Evolutionary conservation across 37 sponge, comb jelly and placozoan genomes (phyloP), one percentile per base, ranked within the genome.

Genomic region (Crambe crambe): DNA sequence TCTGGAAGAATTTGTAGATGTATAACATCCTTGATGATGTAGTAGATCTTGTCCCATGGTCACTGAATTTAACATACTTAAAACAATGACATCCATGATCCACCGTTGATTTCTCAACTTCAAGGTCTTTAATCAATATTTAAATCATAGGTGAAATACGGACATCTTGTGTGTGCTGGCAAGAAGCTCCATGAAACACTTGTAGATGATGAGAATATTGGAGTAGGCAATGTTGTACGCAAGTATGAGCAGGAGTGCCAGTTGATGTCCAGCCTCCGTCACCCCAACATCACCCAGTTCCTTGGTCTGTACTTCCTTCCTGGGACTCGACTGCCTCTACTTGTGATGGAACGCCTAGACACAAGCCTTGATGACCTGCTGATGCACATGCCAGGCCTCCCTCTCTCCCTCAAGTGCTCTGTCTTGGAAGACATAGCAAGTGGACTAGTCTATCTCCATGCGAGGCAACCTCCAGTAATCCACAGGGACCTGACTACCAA

Each of bases 221-320:
- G 10, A 65, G 66, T 65, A 34, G 2, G 32, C 2, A 34, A 65
- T 32, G 5, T 65, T 2, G 34, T 65, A 17, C 31, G 30, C 34
- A 65, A 65, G 66, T 65, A 65, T 9, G 31, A 34, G 31, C 66
- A 65, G 15, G 66, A 65, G 66, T 65, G 66, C 66, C 66, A 65
- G 66, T 30, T 65, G 10, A 65, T 65, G 66, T 26, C 66, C 66
- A 31, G 66, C 35, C 66, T 65, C 34, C 31, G 66, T 26, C 66
- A 65, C 66, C 66, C 66, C 3, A 20, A 65, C 35, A 65, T 65
- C 34, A 65, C 66, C 35, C 66, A 65, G 66, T 65, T 65, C 66
- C 66, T 65, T 2, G 66, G 66, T 30, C 31, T 65, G 5, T 65
- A 34, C 31, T 31, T 65, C 66, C 66, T 65, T 26, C 66, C 66